Conservation (phyloP, 2,888 invertebrate genomes). For the Tetramorium bicarinatum region DNA sequence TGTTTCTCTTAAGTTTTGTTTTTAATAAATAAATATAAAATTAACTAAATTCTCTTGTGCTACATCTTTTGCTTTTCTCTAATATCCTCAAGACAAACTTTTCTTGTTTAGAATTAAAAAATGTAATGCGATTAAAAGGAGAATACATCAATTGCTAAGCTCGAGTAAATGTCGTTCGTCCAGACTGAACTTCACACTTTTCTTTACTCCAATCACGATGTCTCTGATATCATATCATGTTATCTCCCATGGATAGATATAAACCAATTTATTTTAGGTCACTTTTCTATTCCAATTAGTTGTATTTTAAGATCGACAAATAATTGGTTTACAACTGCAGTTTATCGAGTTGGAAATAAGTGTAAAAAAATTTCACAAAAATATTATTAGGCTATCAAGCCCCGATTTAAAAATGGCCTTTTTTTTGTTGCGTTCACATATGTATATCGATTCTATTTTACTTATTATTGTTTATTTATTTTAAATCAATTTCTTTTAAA, state of each 20-base stretch:
- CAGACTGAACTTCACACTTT: background rate
- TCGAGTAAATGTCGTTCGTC: background rate
- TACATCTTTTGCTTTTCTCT: background rate
- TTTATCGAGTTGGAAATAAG: too few relatives aligned
- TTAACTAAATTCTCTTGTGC: too few relatives aligned
- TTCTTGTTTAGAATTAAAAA: background rate
- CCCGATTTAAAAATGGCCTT: too few relatives aligned
- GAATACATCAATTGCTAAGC: background rate
- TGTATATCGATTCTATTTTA: background rate
- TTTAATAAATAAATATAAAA: background rate
- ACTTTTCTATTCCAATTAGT: too few relatives aligned
- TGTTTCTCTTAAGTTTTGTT: background rate
- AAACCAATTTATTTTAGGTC: background rate
- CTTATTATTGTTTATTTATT: background rate
- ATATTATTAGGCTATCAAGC: too few relatives aligned
- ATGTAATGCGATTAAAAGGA: background rate
- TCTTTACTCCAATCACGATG: background rate
- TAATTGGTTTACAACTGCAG: too few relatives aligned
- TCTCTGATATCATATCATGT: conserved; percentile 15
- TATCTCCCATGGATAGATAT: conserved; percentile 10
- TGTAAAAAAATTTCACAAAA: too few relatives aligned
- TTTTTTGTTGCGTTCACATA: too few relatives aligned
- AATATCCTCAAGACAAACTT: background rate
- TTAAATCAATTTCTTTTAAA: background rate
- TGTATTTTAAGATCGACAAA: too few relatives aligned